Percentiles rank a stretch among this genome's conserved stretches.
phyloP scores from a whole-genome alignment of 2,113 vertebrate species.

The Panthera tigris region DNA sequence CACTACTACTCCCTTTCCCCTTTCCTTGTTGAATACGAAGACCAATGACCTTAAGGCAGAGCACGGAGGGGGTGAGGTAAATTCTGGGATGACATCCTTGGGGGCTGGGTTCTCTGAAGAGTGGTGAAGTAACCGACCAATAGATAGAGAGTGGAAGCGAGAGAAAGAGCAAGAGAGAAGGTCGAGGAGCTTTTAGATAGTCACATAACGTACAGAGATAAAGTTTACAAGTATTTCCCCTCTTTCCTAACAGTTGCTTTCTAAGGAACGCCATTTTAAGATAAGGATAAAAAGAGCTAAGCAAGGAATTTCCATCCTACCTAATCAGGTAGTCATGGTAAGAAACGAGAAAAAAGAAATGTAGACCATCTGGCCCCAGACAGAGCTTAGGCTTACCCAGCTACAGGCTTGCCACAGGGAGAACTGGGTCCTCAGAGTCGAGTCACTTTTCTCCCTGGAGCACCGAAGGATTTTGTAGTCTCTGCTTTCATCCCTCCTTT shows the following conservation, averaged over 20 bases:
- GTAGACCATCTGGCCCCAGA: too few relatives aligned
- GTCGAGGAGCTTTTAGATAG: neutral
- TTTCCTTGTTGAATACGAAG: neutral
- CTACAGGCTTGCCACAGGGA: neutral
- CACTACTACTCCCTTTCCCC: neutral
- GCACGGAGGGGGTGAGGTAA: too few relatives aligned
- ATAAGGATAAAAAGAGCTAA: neutral
- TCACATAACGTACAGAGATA: neutral
- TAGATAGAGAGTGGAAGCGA: neutral
- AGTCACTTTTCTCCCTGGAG: neutral
- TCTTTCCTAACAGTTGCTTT: neutral
- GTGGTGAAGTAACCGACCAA: rapidly evolving
- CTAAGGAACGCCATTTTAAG: neutral
- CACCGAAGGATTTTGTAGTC: neutral
- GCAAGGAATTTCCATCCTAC: neutral
- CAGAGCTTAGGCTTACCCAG: rapidly evolving
- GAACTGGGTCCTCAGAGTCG: neutral
- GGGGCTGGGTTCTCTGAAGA: neutral
- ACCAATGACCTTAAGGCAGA: neutral
- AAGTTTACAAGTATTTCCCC: neutral
- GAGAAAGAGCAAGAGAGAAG: neutral
- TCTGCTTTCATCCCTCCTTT: neutral
- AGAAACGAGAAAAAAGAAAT: neutral
- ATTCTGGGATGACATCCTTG: neutral
- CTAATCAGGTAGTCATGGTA: neutral